Conservation (phyloP, 1,140 invertebrate species). For the Leguminivora glycinivorella region DNA sequence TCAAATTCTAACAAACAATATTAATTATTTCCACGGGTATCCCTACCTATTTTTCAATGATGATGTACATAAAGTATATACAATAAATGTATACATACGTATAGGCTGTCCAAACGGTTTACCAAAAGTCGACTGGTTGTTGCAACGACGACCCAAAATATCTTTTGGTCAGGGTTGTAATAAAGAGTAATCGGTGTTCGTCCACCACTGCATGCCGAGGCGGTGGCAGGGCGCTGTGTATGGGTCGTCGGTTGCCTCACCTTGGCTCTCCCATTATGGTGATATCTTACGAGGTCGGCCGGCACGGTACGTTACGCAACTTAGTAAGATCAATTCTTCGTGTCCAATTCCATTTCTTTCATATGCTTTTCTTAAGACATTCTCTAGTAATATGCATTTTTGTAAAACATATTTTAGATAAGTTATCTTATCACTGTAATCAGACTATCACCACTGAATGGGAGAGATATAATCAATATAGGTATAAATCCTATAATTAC, state of each 20-base stretch:
- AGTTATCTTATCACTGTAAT: no score
- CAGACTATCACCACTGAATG: no score
- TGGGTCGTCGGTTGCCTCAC: conserved; percentile 57
- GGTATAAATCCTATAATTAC: no score
- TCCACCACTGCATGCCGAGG: conserved; percentile 16
- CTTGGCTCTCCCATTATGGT: conserved; percentile 66
- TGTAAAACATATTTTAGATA: no score
- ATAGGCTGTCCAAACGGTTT: no score
- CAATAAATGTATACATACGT: no score
- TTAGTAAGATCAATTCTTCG: conserved; percentile 1
- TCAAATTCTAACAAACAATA: no score
- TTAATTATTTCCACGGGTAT: no score
- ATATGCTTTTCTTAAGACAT: not conserved
- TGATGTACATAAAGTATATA: no score
- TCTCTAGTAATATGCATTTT: no score
- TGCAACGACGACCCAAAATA: not conserved
- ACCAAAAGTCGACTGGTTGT: not conserved
- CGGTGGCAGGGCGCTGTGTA: conserved; percentile 36
- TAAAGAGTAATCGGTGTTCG: not conserved
- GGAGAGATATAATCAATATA: no score
- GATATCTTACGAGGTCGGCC: conserved; percentile 64
- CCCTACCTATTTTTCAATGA: no score
- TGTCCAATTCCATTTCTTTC: not conserved
- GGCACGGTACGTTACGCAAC: conserved; percentile 55
- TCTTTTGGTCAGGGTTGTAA: not conserved